phyloP scores from a whole-genome alignment of 1,140 invertebrate genomes.

The Zaprionus nigranus region DNA sequence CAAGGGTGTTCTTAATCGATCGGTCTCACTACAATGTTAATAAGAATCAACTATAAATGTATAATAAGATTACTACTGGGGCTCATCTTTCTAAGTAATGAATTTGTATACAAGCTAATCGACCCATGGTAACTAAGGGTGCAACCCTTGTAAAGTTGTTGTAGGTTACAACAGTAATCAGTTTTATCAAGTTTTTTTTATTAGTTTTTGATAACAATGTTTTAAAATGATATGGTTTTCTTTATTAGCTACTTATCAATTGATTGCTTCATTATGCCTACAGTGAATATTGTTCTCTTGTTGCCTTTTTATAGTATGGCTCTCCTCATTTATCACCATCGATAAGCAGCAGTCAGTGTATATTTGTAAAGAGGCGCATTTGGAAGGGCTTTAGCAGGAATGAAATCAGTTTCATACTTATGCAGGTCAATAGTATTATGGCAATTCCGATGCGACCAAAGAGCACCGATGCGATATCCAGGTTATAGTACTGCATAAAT shows the following conservation, averaged over 20 bases:
- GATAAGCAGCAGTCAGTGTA: constrained; percentile 24
- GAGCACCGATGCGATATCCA: constrained; percentile 54
- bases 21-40: no score
- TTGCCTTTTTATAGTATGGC: neutral
- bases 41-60: no score
- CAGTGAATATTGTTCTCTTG: neutral
- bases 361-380: constrained; percentile 34
- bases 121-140: no score
- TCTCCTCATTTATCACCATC: neutral
- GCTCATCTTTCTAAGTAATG: no score
- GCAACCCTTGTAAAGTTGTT: no score
- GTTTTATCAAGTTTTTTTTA: neutral
- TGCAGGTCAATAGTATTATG: constrained; percentile 35
- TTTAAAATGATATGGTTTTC: neutral
- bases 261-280: constrained; percentile 9
- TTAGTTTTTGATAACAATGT: neutral
- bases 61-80: no score
- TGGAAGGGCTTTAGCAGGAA: constrained; percentile 16
- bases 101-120: no score
- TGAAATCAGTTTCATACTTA: constrained; percentile 37
- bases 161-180: neutral
- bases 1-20: no score
- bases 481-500: constrained; percentile 64
- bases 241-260: constrained; percentile 4
- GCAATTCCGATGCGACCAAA: constrained; percentile 59